A percentile compares a stretch with the other conserved stretches of the same genome.
phyloP scores from a whole-genome alignment of 2,888 invertebrate genomes.

The Archips xylosteana region DNA sequence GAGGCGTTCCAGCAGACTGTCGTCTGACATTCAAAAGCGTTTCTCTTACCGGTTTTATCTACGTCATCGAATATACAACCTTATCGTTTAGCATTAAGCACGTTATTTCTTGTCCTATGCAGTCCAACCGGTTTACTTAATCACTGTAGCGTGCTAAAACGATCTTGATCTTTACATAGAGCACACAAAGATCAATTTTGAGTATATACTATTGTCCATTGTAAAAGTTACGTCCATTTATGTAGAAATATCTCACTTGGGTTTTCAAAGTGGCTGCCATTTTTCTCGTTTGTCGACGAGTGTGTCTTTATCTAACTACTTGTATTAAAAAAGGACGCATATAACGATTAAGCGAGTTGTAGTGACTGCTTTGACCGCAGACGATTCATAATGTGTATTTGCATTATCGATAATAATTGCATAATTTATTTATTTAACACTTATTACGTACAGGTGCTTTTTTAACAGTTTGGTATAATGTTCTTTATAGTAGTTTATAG shows the following conservation, averaged over 20 bases:
- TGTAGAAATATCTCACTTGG: slow-evolving; percentile 43
- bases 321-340: neutral
- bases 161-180: slow-evolving; percentile 29
- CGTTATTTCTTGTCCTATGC: slow-evolving; percentile 5
- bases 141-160: slow-evolving; percentile 21
- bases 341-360: neutral
- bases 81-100: accelerated
- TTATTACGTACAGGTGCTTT: neutral
- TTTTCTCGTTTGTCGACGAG: slow-evolving; percentile 9
- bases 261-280: slow-evolving; percentile 46
- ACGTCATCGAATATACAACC: slow-evolving; percentile 29
- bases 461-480: neutral
- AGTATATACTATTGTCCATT: slow-evolving; percentile 9
- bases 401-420: slow-evolving; percentile 13
- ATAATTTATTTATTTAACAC: neutral
- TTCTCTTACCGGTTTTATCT: slow-evolving; percentile 47
- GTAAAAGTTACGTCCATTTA: slow-evolving; percentile 47
- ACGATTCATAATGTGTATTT: slow-evolving; percentile 24
- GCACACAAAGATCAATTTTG: slow-evolving; percentile 39
- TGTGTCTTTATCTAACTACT: neutral
- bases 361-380: neutral
- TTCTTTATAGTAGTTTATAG: neutral
- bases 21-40: slow-evolving; percentile 62
- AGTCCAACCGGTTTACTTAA: slow-evolving; percentile 52
- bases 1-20: slow-evolving; percentile 37